Conservation (phyloP, 2,113 vertebrate genomes). For the Myanophis thanlyinensis region DNA sequence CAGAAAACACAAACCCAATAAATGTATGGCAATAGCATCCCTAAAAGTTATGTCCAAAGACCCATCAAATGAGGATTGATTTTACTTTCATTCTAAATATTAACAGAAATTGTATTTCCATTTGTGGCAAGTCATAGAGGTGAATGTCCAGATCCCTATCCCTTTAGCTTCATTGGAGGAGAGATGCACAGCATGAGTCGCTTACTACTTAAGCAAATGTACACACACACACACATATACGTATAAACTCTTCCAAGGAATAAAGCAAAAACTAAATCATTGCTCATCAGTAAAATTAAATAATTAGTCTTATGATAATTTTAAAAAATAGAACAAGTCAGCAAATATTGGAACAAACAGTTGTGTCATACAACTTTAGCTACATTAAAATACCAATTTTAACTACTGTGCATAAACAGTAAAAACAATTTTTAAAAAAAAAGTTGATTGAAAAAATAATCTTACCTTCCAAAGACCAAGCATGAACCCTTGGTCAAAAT, state of each 20-base stretch:
- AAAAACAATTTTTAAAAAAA: rapidly evolving
- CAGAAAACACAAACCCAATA: neutral
- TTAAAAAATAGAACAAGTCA: neutral
- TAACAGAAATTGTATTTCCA: neutral
- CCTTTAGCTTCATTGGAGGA: neutral
- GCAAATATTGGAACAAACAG: neutral
- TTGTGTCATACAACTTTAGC: neutral
- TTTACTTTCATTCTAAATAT: neutral
- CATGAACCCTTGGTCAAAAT: conserved; percentile 72
- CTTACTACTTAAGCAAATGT: neutral
- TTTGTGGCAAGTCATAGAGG: neutral
- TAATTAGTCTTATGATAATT: neutral
- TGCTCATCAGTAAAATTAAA: neutral
- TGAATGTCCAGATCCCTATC: neutral
- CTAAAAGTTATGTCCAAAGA: neutral
- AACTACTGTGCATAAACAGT: neutral
- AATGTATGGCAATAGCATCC: neutral
- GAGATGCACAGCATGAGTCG: neutral
- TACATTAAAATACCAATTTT: neutral
- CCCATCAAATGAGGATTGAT: neutral
- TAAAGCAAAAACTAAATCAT: neutral
- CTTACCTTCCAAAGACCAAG: conserved; percentile 86
- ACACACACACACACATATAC: too few species aligned
- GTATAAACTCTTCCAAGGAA: neutral
- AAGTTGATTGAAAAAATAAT: neutral